Conservation (phyloP, 2,113 vertebrate species). For the Callorhinus ursinus region DNA sequence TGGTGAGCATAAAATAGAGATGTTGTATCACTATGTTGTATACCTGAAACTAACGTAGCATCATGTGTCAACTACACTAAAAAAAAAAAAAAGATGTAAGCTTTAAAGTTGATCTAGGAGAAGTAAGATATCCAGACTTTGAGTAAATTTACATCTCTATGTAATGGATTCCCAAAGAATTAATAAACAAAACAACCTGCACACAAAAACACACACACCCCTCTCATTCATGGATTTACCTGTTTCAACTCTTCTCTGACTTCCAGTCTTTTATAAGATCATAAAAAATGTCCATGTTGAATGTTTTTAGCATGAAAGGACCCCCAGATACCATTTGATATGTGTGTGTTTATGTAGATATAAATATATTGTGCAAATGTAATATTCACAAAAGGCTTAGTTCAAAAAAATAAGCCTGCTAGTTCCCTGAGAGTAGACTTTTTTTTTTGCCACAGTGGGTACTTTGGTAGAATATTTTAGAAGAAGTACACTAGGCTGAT, state of each 20-base stretch:
- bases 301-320: slow-evolving; percentile 3
- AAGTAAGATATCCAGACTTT: not conserved
- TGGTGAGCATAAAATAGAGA: not conserved
- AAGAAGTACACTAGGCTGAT: not conserved
- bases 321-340: not conserved
- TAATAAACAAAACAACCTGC: not conserved
- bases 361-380: not conserved
- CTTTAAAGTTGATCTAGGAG: not conserved
- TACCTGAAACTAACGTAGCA: not conserved
- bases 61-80: not conserved
- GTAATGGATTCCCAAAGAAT: not conserved
- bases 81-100: not conserved
- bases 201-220: not conserved
- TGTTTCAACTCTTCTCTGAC: not conserved
- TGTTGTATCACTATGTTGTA: not conserved
- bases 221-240: not conserved
- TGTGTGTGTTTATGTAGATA: not conserved
- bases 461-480: not conserved
- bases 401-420: not conserved
- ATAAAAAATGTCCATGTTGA: not conserved
- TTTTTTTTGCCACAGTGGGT: not conserved
- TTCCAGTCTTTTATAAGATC: not conserved
- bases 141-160: not conserved
- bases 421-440: not conserved
- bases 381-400: not conserved